phyloP scores from a whole-genome alignment of 2,888 invertebrate species.

The Acheta domesticus region DNA sequence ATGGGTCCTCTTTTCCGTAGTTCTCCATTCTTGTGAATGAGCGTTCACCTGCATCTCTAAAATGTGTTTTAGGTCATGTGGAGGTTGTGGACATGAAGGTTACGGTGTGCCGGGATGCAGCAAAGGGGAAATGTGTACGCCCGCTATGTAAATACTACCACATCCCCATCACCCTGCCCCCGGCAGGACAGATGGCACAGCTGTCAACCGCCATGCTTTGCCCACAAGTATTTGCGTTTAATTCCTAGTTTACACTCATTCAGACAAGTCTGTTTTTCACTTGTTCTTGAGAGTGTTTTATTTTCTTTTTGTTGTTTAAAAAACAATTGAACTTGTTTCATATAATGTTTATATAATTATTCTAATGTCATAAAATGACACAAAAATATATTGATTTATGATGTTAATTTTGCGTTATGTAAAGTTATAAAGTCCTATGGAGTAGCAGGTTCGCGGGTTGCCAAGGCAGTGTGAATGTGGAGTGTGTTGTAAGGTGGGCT shows the following conservation, averaged over 20 bases:
- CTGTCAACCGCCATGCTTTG: slow-evolving; percentile 42
- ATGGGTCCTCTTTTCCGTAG: too few relatives aligned
- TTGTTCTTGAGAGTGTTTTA: slow-evolving; percentile 34
- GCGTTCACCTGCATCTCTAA: not conserved
- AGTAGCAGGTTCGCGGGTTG: slow-evolving; percentile 29
- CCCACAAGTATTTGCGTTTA: slow-evolving; percentile 35
- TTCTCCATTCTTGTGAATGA: too few relatives aligned
- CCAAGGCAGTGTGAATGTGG: slow-evolving; percentile 32
- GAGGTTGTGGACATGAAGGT: slow-evolving; percentile 93
- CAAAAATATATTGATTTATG: slow-evolving; percentile 42
- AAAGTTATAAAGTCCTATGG: slow-evolving; percentile 31
- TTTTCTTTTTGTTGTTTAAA: slow-evolving; percentile 32
- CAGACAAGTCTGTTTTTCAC: slow-evolving; percentile 31
- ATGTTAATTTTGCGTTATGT: slow-evolving; percentile 37
- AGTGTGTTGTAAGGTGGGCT: slow-evolving; percentile 32
- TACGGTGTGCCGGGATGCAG: slow-evolving; percentile 94
- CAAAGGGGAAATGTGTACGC: slow-evolving; percentile 88
- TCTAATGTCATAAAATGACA: slow-evolving; percentile 49
- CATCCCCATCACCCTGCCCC: slow-evolving; percentile 87
- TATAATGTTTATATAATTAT: slow-evolving; percentile 32
- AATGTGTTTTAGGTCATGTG: slow-evolving; percentile 74
- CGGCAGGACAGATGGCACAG: slow-evolving; percentile 68
- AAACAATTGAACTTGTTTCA: slow-evolving; percentile 36
- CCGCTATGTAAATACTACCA: slow-evolving; percentile 96
- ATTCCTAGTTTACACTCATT: slow-evolving; percentile 34